Evolutionary conservation across 1,140 invertebrate genomes (phyloP).

Genomic region (Ridgeia piscesae): DNA sequence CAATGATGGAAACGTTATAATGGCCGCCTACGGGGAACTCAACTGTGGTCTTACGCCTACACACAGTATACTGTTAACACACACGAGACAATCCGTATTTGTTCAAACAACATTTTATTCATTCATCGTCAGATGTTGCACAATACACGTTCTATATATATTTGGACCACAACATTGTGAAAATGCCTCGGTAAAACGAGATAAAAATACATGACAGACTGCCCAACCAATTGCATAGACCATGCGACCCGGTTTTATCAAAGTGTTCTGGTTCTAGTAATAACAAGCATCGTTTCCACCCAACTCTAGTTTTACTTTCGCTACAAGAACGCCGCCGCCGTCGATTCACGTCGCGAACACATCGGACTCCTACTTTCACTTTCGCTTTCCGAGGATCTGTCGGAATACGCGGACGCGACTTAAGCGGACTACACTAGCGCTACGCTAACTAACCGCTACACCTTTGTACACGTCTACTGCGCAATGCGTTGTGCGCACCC

Average conservation of each 20-base stretch:
- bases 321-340: not conserved
- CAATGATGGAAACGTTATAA: too few relatives aligned
- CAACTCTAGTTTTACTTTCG: not conserved
- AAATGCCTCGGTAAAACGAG: slow-evolving; percentile 4
- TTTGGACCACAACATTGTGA: slow-evolving; percentile 5
- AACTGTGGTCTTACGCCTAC: too few relatives aligned
- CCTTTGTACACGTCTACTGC: not conserved
- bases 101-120: slow-evolving; percentile 6
- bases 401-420: not conserved
- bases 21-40: too few relatives aligned
- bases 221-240: slow-evolving; percentile 3
- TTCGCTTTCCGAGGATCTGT: not conserved
- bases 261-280: not conserved
- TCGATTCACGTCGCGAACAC: not conserved
- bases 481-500: not conserved
- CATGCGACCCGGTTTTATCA: slow-evolving; percentile 3
- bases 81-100: not conserved
- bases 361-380: not conserved
- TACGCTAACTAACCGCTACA: slow-evolving; percentile 4
- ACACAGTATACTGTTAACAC: not conserved
- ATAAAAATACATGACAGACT: slow-evolving; percentile 6
- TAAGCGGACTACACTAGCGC: not conserved
- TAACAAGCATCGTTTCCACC: not conserved
- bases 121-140: slow-evolving; percentile 5
- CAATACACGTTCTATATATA: slow-evolving; percentile 6